Base-by-base conservation (phyloP, 1,140 invertebrate species). In the Ostrea edulis region DNA sequence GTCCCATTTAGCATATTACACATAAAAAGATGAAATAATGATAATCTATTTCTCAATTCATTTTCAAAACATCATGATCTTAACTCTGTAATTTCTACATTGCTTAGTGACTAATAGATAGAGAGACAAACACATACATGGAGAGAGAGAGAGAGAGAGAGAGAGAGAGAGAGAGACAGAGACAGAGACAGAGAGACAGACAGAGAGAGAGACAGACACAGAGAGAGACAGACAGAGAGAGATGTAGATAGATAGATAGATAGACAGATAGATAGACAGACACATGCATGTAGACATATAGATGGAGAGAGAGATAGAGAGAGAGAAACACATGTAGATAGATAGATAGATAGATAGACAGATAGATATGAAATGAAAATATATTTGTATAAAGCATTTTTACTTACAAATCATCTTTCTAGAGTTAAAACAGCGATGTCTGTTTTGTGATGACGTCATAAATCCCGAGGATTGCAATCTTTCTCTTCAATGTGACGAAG, bases 401-500 rank as follows among this genome's bases (percentile, higher is more conserved):
- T 81, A 51, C n/a, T n/a, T n/a, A n/a, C n/a, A n/a, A 25, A 22
- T 29, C 51, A 44, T 71, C 0, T n/a, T 85, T 85, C 0, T 52
- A 85, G 84, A 44, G 68, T 68, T 85, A 44, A 68, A 85, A 71
- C 58, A 85, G n/a, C 53, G 84, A 4, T 85, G 84, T 71, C 35
- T 85, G 1, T 62, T 68, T 8, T 85, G 84, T 85, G 84, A 85
- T 52, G 62, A 44, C 52, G 84, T 85, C n/a, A 68, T 85, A 17
- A 51, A 51, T 52, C 84, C 84, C 22, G 68, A 62, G 12, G 84
- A 85, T 58, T 85, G 84, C 52, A 68, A 68, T 17, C 62, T 85
- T 20, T 85, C 84, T 11, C 44, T 52, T 25, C 84, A 85, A 22
- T 85, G 84, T 85, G 84, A 85, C 52, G 84, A 68, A 51, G 84